These are phyloP conservation scores for Esperia sulphurella DNA, from an alignment of 2,888 invertebrate genomes.

Conservation along the genomic window DNA sequence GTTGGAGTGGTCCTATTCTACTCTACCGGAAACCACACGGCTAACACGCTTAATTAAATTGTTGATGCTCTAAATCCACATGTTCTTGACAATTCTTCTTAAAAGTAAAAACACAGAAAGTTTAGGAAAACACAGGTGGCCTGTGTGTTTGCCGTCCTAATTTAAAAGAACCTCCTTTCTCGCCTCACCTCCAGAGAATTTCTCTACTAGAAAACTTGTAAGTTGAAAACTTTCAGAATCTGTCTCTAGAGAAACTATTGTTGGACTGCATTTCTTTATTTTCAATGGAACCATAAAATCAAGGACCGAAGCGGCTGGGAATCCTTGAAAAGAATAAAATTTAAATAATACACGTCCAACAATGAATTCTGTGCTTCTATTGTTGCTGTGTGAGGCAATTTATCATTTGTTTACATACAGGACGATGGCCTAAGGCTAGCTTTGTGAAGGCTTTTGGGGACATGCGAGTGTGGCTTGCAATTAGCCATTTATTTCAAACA, in stretches of 20 bases:
- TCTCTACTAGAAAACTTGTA: neutral
- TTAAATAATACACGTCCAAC: constrained; percentile 11
- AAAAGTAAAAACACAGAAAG: no score
- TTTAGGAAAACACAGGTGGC: neutral
- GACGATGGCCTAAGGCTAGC: neutral
- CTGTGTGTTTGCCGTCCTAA: neutral
- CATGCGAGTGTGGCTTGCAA: no score
- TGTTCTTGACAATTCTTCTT: no score
- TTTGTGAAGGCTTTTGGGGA: neutral
- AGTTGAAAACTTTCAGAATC: neutral
- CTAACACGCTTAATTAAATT: no score
- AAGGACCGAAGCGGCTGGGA: constrained; percentile 2
- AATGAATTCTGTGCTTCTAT: constrained; percentile 3
- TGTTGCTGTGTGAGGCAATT: constrained; percentile 1
- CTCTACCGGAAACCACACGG: no score
- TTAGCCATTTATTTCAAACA: neutral
- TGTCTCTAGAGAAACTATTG: constrained; percentile 1
- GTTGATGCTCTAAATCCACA: no score
- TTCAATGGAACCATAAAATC: constrained; percentile 9
- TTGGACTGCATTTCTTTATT: constrained; percentile 5
- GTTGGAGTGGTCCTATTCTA: no score
- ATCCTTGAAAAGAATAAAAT: constrained; percentile 14
- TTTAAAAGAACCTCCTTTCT: neutral
- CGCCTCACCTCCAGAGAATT: neutral
- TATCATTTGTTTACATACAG: constrained; percentile 7